phyloP scores from a whole-genome alignment of 1,140 invertebrate species.

The Neuroterus valhalla region DNA sequence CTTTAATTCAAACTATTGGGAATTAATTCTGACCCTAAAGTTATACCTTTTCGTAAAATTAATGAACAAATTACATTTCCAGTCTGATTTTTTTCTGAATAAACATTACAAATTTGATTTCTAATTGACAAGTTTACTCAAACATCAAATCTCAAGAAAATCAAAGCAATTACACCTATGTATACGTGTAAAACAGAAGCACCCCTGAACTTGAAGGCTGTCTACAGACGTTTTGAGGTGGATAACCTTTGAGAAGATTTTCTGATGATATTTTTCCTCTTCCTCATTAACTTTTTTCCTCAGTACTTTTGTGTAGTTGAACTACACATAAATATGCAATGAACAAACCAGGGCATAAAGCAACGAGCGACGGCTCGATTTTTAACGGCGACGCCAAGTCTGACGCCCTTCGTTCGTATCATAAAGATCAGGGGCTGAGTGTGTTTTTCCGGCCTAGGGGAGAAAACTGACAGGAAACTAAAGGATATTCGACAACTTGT shows the following conservation, averaged over 20 bases:
- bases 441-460: conserved; percentile 24
- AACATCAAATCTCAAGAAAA: too few relatives aligned
- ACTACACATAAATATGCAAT: conserved; percentile 10
- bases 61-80: too few relatives aligned
- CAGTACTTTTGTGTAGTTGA: background rate
- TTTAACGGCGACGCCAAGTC: conserved; percentile 22
- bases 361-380: conserved; percentile 27
- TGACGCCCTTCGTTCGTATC: conserved; percentile 10
- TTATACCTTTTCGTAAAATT: too few relatives aligned
- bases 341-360: conserved; percentile 27
- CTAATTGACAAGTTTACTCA: too few relatives aligned
- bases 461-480: background rate
- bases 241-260: conserved; percentile 1
- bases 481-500: conserved; percentile 12
- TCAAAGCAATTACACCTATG: background rate
- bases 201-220: conserved; percentile 12
- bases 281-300: background rate
- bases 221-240: background rate
- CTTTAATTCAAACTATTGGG: too few relatives aligned
- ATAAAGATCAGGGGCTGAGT: conserved; percentile 13
- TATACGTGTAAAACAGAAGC: background rate
- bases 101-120: too few relatives aligned
- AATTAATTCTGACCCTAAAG: too few relatives aligned
- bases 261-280: background rate
- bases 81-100: too few relatives aligned